Evolutionary conservation across 2,113 vertebrate genomes (phyloP), one percentile per base, ranked within the genome.

Genomic region (Sinocyclocheilus maitianheensis): DNA sequence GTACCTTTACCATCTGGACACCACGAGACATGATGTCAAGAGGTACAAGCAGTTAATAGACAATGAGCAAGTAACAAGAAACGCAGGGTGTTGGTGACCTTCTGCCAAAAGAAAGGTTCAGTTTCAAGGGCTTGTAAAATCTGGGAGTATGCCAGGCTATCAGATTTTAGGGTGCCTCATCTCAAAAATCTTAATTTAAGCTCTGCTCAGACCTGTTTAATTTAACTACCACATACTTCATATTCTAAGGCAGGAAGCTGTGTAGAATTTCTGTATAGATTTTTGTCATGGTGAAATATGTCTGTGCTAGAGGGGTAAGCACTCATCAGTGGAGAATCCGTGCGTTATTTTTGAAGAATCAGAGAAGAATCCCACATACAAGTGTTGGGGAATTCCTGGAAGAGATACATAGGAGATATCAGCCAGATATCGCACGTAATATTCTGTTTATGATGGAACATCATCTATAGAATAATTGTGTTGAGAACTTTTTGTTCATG

Each of bases 21-120:
- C 87, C 6, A 87, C 88, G 30, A 94, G 83, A 2, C 95, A 97
- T 72, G 94, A 96, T 80, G 84, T 97, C 5, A 96, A 94, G 89
- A 93, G 96, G 97, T 96, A 92, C 14, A 46, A 63, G 20, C 43
- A 67, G 63, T 60, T 60, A 58, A 72, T 53, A 11, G 40, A 78
- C 62, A 58, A 16, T 78, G 48, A 55, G 48, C 46, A 26, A 55
- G 22, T 65, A 51, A 26, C 9, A 48, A 79, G 46, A 80, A 71
- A 69, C 37, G 10, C 34, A 80, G 53, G 55, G 22, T 77, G 12
- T 18, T 53, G 69, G 7, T 40, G 77, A 37, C 10, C 34, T 4
- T 55, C 30, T 20, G 20, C n/a, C 62, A 58, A 60, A 34, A 22
- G 48, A 58, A 78, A 34, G 53, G 37, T 43, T 53, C 24, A 7